phyloP scores from a whole-genome alignment of 2,797 vertebrate genomes.

The Microctenopoma lineatum region DNA sequence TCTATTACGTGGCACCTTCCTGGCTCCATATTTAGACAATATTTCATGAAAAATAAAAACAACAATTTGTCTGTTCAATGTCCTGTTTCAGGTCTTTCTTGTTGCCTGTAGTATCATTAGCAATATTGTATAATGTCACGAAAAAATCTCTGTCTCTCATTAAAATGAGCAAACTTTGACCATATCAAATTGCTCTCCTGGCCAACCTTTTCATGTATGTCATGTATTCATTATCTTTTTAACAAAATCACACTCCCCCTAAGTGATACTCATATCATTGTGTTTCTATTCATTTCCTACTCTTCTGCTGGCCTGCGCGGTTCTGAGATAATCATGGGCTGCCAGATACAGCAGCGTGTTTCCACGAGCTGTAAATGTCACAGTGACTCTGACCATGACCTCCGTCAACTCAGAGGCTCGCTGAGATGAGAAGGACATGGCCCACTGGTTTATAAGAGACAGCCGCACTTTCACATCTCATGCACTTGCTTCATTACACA shows the following conservation, averaged over 20 bases:
- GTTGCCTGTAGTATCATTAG: not conserved
- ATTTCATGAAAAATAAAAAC: not conserved
- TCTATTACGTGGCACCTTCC: too few species aligned
- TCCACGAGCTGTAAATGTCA: conserved; percentile 70
- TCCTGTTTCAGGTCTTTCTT: not conserved
- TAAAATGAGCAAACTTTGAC: conserved; percentile 5
- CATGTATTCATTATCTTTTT: conserved; percentile 17
- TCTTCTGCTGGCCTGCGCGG: conserved; percentile 14
- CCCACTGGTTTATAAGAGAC: conserved; percentile 29
- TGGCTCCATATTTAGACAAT: not conserved
- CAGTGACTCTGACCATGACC: conserved; percentile 54
- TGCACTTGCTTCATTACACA: conserved; percentile 8
- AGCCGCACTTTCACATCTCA: not conserved
- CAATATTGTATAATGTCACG: conserved; percentile 4
- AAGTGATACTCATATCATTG: conserved; percentile 15
- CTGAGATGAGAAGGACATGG: conserved; percentile 46
- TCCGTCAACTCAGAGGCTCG: conserved; percentile 50
- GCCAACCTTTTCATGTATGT: conserved; percentile 18
- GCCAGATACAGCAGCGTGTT: conserved; percentile 55
- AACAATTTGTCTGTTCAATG: conserved; percentile 5
- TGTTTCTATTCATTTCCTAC: conserved; percentile 27
- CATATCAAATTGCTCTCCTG: conserved; percentile 14
- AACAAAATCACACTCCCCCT: conserved; percentile 7
- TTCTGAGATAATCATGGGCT: conserved; percentile 57
- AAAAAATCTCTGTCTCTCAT: conserved; percentile 2